Evolutionary conservation across 2,797 vertebrate genomes (phyloP), one percentile per base, ranked within the genome.

Genomic region (Chiroxiphia lanceolata): DNA sequence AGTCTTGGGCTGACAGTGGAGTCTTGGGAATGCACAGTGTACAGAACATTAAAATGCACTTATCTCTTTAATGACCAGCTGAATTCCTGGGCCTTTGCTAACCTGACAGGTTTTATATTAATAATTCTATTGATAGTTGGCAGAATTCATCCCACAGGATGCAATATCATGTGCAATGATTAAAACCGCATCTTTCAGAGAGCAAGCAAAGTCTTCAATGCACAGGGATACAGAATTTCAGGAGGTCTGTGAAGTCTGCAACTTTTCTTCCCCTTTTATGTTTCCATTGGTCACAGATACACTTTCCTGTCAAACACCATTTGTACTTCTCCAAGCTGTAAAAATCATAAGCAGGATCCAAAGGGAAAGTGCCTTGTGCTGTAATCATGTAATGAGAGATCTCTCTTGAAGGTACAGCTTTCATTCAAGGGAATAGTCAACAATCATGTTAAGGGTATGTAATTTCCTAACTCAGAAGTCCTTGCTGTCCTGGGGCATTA

Each of bases 231-330:
- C 13, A 13, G 69, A 63, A 57, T 89, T 97, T 85, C n/a, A 67
- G 83, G 53, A 60, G 44, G 47, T 59, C 44, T 82, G 18, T 80
- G 71, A 81, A 89, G 51, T 16, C 79, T 74, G 23, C 18, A 47
- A 78, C 90, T 89, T 90, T 38, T 92, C 81, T 54, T 89, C 51
- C 63, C 59, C 54, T 92, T 93, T 94, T 91, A 60, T 94, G 63
- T 87, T 94, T 75, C 71, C 72, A 81, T 83, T 89, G 83, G 94
- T 94, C 84, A 90, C 91, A 89, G 91, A 71, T 67, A 63, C 57
- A 92, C 81, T 92, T 84, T 68, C 12, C 54, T 92, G 78, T 95
- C 83, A 44, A 69, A 48, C 23, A 15, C 47, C 47, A 71, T 88
- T 78, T 93, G 57, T 64, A 88, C 65, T 48, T 94, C 84, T 94